These are phyloP conservation scores for Heliconius cydno DNA, from an alignment of 2,888 invertebrate species.

Conservation along the genomic window DNA sequence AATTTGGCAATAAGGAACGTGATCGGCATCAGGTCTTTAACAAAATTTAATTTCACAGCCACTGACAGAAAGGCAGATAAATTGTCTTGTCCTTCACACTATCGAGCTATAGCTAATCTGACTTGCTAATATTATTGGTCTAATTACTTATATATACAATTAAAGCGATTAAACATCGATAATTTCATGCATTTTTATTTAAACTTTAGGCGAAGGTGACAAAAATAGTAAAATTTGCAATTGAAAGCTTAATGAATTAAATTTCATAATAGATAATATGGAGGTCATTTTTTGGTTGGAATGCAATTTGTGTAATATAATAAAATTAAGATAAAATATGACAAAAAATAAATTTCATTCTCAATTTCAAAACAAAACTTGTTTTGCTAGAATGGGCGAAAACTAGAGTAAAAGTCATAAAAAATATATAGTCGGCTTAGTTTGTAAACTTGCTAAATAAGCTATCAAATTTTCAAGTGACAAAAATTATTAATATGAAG, in stretches of 20 bases:
- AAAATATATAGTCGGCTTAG: too few species aligned
- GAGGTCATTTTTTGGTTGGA: not conserved
- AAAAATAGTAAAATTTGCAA: not conserved
- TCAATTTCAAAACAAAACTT: too few species aligned
- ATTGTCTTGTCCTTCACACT: conserved; percentile 74
- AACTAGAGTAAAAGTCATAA: too few species aligned
- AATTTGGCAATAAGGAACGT: conserved; percentile 62
- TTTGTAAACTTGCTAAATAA: too few species aligned
- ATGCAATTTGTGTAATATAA: not conserved
- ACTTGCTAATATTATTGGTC: conserved; percentile 65
- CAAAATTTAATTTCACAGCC: conserved; percentile 52
- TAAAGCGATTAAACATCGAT: not conserved
- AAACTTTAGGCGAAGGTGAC: not conserved
- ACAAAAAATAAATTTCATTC: too few species aligned
- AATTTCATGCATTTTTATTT: not conserved
- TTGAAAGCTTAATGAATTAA: not conserved
- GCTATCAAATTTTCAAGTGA: too few species aligned
- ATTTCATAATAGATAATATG: not conserved
- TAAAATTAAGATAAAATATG: too few species aligned
- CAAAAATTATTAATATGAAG: too few species aligned
- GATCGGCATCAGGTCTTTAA: conserved; percentile 56
- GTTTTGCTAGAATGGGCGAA: too few species aligned
- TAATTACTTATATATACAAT: conserved; percentile 24
- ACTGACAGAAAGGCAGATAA: conserved; percentile 63
- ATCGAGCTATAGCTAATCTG: conserved; percentile 68